phyloP scores from a whole-genome alignment of 1,140 invertebrate species.

The Onthophagus taurus region DNA sequence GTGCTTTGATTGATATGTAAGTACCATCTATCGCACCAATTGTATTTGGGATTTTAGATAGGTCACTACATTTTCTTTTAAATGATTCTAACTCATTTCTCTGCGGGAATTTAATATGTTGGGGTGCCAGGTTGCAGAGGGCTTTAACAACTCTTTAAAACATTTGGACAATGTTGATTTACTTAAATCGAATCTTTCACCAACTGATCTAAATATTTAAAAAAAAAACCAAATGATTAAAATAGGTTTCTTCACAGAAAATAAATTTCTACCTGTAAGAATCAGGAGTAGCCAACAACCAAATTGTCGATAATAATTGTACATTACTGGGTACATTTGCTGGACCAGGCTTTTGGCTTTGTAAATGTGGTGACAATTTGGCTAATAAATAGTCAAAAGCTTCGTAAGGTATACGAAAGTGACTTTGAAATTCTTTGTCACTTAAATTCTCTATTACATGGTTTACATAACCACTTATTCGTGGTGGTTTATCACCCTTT shows the following conservation, averaged over 20 bases:
- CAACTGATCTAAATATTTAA: slow-evolving; percentile 12
- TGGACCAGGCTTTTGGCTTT: slow-evolving; percentile 1
- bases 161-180: slow-evolving; percentile 14
- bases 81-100: slow-evolving; percentile 1
- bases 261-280: slow-evolving; percentile 10
- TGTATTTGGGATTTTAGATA: background rate
- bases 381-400: background rate
- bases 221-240: background rate
- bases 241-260: background rate
- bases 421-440: slow-evolving; percentile 3
- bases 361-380: slow-evolving; percentile 1
- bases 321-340: background rate
- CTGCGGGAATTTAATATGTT: slow-evolving; percentile 17
- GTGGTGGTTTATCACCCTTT: too few relatives aligned
- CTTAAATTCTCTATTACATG: too few relatives aligned
- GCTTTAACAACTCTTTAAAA: slow-evolving; percentile 15
- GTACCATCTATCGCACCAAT: slow-evolving; percentile 20
- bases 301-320: slow-evolving; percentile 7
- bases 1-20: slow-evolving; percentile 20
- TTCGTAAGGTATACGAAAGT: slow-evolving; percentile 1
- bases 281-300: slow-evolving; percentile 14
- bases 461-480: too few relatives aligned
- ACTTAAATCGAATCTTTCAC: slow-evolving; percentile 12
- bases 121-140: slow-evolving; percentile 9
- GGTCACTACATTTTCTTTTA: background rate